Percentiles rank a stretch among this genome's conserved stretches.
These are phyloP conservation scores for Axinella damicornis DNA, from an alignment of 37 sponge, comb jelly and placozoan species.

Conservation along the genomic window DNA sequence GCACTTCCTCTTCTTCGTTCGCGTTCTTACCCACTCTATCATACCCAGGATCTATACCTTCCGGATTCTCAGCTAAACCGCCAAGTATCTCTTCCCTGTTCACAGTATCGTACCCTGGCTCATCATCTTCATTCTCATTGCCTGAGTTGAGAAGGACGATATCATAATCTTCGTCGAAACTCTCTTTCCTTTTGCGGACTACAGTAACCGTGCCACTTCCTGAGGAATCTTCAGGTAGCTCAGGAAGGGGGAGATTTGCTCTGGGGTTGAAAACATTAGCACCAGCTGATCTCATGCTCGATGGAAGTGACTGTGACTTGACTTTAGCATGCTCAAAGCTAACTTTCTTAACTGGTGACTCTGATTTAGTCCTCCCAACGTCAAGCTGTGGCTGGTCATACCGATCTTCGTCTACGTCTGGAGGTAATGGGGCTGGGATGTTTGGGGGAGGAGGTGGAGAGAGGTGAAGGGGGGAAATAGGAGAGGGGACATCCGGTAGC, in stretches of 20 bases:
- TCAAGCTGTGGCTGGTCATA: conserved; percentile 27
- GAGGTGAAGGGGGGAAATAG: conserved; percentile 11
- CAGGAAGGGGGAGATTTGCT: conserved; percentile 49
- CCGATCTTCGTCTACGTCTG: conserved; percentile 22
- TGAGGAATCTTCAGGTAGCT: conserved; percentile 56
- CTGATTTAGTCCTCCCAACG: too few species aligned
- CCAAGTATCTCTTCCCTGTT: conserved; percentile 3
- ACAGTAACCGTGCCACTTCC: conserved; percentile 6
- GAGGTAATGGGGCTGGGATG: conserved; percentile 19
- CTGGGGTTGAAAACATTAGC: not conserved
- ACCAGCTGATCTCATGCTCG: conserved; percentile 14
- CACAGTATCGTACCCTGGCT: conserved; percentile 80
- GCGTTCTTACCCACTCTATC: conserved; percentile 36
- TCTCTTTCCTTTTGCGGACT: too few species aligned
- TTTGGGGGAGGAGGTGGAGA: conserved; percentile 7
- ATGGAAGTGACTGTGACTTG: conserved; percentile 36
- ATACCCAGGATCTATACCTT: conserved; percentile 35
- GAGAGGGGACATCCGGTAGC: not conserved
- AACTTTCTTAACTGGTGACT: too few species aligned
- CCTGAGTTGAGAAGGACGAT: conserved; percentile 7
- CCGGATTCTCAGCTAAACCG: not conserved
- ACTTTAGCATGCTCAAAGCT: not conserved
- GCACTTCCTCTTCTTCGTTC: not conserved
- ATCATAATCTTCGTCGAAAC: conserved; percentile 27
- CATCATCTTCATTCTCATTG: conserved; percentile 28